These are phyloP conservation scores for Lepilemur septentrionalis DNA, from an alignment of 2,797 vertebrate species.

Conservation along the genomic window DNA sequence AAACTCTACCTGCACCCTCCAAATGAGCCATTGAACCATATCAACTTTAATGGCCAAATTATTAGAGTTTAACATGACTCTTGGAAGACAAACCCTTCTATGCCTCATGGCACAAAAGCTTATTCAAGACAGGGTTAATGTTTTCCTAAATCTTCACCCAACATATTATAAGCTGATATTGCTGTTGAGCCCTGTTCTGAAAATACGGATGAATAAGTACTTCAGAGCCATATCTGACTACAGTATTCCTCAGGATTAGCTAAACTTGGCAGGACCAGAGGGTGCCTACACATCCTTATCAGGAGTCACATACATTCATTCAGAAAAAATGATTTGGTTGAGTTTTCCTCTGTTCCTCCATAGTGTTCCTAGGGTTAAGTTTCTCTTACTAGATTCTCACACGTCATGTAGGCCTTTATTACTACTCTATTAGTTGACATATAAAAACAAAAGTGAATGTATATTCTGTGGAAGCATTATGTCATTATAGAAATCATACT, in stretches of 20 bases:
- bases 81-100: neutral
- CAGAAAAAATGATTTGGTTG: neutral
- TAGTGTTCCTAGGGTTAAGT: neutral
- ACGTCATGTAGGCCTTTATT: neutral
- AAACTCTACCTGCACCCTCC: neutral
- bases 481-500: neutral
- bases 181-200: neutral
- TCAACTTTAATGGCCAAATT: conserved; percentile 1
- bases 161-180: neutral
- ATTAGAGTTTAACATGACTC: neutral
- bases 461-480: neutral
- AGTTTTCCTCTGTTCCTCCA: neutral
- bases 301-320: neutral
- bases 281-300: neutral
- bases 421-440: neutral
- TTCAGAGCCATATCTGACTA: neutral
- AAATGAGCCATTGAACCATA: neutral
- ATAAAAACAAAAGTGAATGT: conserved; percentile 33
- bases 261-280: neutral
- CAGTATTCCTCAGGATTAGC: neutral
- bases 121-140: neutral
- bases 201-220: neutral
- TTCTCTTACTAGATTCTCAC: neutral
- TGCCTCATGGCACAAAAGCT: neutral
- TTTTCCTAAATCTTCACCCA: conserved; percentile 22